phyloP scores from a whole-genome alignment of 2,113 vertebrate genomes.

The Oreochromis niloticus region DNA sequence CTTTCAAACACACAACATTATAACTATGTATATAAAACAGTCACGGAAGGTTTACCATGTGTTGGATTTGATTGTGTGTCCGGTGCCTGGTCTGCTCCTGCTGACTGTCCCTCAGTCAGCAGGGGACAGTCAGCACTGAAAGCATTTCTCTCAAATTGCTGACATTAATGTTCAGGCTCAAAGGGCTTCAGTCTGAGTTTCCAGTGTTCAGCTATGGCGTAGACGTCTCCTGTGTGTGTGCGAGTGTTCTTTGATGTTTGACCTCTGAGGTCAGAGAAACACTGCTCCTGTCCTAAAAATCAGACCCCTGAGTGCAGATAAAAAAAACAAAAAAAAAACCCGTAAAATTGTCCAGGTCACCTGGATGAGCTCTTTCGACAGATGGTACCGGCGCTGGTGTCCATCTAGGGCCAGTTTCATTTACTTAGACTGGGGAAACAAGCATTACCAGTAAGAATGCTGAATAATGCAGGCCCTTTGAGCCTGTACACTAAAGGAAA shows the following conservation, averaged over 20 bases:
- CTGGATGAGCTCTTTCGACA: background rate
- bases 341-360: background rate
- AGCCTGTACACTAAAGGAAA: fast-evolving
- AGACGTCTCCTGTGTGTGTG: no score
- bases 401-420: fast-evolving
- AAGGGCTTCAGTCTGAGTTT: no score
- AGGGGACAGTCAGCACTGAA: no score
- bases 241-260: background rate
- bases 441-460: background rate
- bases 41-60: background rate
- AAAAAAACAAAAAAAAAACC: background rate
- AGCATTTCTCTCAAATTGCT: no score
- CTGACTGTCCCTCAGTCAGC: no score
- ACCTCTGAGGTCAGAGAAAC: background rate
- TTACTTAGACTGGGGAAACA: background rate
- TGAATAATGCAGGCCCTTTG: background rate
- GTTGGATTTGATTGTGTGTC: no score
- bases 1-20: background rate
- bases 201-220: no score
- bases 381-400: background rate
- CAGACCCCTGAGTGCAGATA: fast-evolving
- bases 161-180: no score
- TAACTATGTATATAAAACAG: background rate
- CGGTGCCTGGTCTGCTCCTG: no score
- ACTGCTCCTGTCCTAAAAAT: background rate